Base-by-base conservation (phyloP, 1,140 invertebrate species). In the Drosophila murphyi region DNA sequence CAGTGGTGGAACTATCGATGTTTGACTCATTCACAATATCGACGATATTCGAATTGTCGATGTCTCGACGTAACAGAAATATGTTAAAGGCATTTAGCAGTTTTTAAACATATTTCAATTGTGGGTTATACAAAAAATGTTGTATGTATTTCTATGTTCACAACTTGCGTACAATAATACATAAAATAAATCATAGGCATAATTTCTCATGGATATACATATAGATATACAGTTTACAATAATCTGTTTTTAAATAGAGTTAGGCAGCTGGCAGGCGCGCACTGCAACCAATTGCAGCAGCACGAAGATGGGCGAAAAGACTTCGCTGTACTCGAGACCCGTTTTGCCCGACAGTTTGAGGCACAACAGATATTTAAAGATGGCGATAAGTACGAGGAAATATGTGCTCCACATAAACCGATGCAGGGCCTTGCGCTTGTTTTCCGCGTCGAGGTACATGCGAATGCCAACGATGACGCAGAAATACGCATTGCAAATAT, bases 401-500 rank as follows among this genome's bases (percentile, higher is more conserved):
- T 96, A 95, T 51, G 96, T 94, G 92, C 97, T 98, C 96, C 97
- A 98, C 41, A 96, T 94, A 6, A 96, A 95, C 78, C 98, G 94
- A 70, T 97, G 93, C 6, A 97, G 92, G 34, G 97, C 96, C 51
- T 95, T 94, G 5, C 92, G 93, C 92, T 96, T 97, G 54, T 97
- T 95, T 82, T 96, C 95, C 57, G 95, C 95, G 82, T 97, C 96
- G 80, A 97, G 94, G 82, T 96, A 96, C 96, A 98, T 98, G 80
- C 98, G 94, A 82, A 99, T 97, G 87, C 98, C 97, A 48, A 99
- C 96, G 81, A 99, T 99, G 10, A 97, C 95, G 91, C 97, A 97
- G 92, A 99, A 98, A 93, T 99, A 99, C 10, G 96, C 96, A 93
- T 98, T 98, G 48, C 98, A 94, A 43, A 96, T 97, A 94, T 99